Evolutionary conservation across 2,888 invertebrate genomes (phyloP).

Genomic region (Macrophya alboannulata): DNA sequence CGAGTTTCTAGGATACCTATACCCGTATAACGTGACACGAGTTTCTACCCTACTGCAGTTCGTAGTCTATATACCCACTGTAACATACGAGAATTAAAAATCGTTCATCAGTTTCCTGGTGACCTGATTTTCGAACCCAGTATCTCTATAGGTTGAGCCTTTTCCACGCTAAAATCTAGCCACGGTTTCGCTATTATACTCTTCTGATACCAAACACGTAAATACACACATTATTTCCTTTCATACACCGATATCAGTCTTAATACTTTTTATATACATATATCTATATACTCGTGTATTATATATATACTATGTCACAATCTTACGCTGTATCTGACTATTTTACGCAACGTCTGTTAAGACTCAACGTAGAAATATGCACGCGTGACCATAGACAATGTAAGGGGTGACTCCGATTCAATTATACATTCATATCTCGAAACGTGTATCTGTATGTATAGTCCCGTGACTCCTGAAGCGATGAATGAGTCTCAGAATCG

Average conservation of each 20-base stretch:
- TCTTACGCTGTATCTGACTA: neutral
- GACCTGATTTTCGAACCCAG: conserved; percentile 15
- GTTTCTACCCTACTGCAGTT: neutral
- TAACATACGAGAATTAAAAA: neutral
- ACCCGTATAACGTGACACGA: conserved; percentile 9
- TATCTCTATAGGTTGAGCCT: conserved; percentile 8
- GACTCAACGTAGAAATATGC: conserved; percentile 48
- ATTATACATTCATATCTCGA: neutral
- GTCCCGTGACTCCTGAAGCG: neutral
- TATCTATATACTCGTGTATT: neutral
- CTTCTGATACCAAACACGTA: neutral
- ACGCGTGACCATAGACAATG: conserved; percentile 41
- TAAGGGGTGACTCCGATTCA: conserved; percentile 32
- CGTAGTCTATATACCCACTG: neutral
- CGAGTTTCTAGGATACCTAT: conserved; percentile 1
- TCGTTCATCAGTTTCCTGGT: conserved; percentile 42
- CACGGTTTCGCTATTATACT: neutral
- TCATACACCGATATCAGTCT: too few species aligned
- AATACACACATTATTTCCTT: neutral
- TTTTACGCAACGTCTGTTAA: conserved; percentile 28
- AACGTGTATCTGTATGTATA: neutral
- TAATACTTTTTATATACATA: neutral
- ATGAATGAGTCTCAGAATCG: neutral
- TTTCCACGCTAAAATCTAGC: conserved; percentile 29
- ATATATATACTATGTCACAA: conserved; percentile 2